Evolutionary conservation across 2,888 invertebrate species (phyloP), one percentile per base, ranked within the genome.

Genomic region (Pseudolycoriella hygida): DNA sequence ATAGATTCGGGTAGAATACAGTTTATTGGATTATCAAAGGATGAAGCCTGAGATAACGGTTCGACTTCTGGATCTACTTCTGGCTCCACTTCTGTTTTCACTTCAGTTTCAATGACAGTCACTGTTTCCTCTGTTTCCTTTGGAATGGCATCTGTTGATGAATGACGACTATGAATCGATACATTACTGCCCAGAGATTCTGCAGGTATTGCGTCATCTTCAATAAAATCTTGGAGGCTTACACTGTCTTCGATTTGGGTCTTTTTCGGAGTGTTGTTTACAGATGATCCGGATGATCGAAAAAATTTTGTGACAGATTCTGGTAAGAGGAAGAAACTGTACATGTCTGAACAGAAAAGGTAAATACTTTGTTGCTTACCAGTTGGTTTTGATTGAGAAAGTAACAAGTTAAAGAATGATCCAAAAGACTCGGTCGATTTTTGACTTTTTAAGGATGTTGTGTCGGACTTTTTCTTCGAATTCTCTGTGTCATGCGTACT

Each of bases 321-420:
- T 47, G 32, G 17, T 15, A 10, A 6, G 11, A 39, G 3, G n/a
- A 12, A 34, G 3, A 34, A 34, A 34, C 15, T 5, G 4, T 4
- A 34, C 4, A 34, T 34, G n/a, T 34, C 5, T 34, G 34, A 5
- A 12, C 12, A 34, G 8, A 5, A 34, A 14, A 34, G 15, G 11
- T 12, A 14, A 34, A 14, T 34, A 14, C 3, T 34, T 12, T 5
- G 4, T 11, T 4, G 14, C 60, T 59, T 52, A 62, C 62, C 64
- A 55, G 63, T 59, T 4, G 25, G 25, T 56, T 58, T 63, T 42
- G 64, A 56, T 55, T 61, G 59, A 43, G 60, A 58, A 49, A 63
- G 51, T 51, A 64, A 56, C 54, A 58, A 60, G 54, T 61, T 64
- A 49, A 64, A 60, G 56, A 64, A 64, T 50, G 62, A 60, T 51